Percentiles rank a stretch among this genome's conserved stretches.
These are phyloP conservation scores for Chlamydotis undulata DNA, from an alignment of 2,113 vertebrate species.

Conservation along the genomic window DNA sequence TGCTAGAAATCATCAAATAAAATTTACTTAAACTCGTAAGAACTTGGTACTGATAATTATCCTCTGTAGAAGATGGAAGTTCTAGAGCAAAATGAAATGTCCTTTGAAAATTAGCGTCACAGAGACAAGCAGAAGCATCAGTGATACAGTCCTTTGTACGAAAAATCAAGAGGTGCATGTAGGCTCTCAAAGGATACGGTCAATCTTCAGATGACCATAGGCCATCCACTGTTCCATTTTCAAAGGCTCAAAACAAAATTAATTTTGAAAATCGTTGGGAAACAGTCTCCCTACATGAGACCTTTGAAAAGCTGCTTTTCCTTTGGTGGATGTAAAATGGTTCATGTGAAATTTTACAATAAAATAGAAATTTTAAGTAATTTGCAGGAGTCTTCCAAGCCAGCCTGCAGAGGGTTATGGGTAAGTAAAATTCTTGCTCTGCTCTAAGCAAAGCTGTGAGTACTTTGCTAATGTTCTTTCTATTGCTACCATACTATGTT, in stretches of 20 bases:
- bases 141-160: neutral
- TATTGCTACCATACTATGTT: accelerated
- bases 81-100: neutral
- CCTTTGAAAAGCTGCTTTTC: neutral
- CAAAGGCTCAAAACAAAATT: neutral
- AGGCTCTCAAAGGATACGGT: neutral
- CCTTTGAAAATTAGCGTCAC: neutral
- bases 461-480: neutral
- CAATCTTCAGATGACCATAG: neutral
- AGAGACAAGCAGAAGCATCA: neutral
- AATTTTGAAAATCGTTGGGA: neutral
- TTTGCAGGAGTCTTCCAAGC: neutral
- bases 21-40: neutral
- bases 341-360: neutral
- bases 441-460: neutral
- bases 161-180: neutral
- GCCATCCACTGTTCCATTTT: neutral
- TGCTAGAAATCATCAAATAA: neutral
- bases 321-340: neutral
- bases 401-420: neutral
- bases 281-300: neutral
- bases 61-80: neutral
- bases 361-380: neutral
- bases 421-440: neutral
- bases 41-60: neutral